A percentile compares a stretch with the other conserved stretches of the same genome.
Evolutionary conservation across 1,140 invertebrate species (phyloP).

Genomic region (Drusus annulatus): DNA sequence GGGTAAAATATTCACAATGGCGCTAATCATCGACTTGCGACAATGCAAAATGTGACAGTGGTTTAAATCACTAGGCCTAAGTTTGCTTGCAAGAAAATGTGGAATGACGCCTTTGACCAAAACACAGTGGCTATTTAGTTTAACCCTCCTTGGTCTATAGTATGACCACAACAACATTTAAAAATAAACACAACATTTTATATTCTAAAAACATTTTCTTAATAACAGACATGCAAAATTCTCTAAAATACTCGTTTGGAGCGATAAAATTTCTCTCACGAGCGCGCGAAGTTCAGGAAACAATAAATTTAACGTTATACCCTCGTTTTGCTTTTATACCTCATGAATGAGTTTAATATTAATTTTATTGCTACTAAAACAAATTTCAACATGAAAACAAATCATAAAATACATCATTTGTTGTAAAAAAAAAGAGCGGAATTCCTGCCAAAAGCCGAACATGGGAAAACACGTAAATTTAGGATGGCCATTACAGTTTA

Average conservation of each 20-base stretch:
- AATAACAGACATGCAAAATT: too few relatives aligned
- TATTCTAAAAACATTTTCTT: too few relatives aligned
- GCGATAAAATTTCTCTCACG: slow-evolving; percentile 10
- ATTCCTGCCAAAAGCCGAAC: slow-evolving; percentile 18
- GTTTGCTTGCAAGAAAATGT: too few relatives aligned
- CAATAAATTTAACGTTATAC: slow-evolving; percentile 7
- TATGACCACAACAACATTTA: too few relatives aligned
- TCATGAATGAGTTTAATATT: slow-evolving; percentile 5
- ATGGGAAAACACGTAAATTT: slow-evolving; percentile 49
- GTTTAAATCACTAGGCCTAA: too few relatives aligned
- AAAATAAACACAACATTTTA: too few relatives aligned
- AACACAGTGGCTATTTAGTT: too few relatives aligned
- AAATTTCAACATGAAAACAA: slow-evolving; percentile 20
- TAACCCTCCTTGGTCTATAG: too few relatives aligned
- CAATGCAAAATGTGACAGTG: too few relatives aligned
- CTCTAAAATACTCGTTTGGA: not conserved
- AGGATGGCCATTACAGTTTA: slow-evolving; percentile 6
- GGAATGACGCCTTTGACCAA: too few relatives aligned
- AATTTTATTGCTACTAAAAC: slow-evolving; percentile 11
- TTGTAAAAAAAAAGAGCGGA: not conserved
- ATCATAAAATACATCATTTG: slow-evolving; percentile 6
- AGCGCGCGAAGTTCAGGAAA: not conserved
- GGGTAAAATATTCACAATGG: too few relatives aligned
- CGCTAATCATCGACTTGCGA: too few relatives aligned
- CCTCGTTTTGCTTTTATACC: slow-evolving; percentile 5